Evolutionary conservation across 2,888 invertebrate species (phyloP), one percentile per base, ranked within the genome.

Genomic region (Pollenia griseotomentosa): DNA sequence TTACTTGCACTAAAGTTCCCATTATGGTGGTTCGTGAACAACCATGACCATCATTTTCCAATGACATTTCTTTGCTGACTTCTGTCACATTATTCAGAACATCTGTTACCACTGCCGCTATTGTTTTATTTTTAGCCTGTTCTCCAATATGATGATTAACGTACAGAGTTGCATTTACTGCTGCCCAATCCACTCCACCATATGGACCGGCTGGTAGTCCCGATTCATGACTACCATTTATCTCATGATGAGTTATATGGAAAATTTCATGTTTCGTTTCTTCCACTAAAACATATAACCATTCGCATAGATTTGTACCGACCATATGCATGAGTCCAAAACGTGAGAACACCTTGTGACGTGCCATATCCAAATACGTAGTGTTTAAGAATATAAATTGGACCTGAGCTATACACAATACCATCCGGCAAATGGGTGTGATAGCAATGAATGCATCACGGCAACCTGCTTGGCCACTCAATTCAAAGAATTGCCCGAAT

Each of bases 321-420:
- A 98, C 88, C 97, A 93, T 94, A 92, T 99, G 98, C 98, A 98
- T 98, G 59, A 98, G 95, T 9, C 98, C 98, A 90, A 98, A 97
- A 89, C 97, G 95, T 23, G 97, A 97, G 73, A 97, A 94, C 65
- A 96, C 95, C 91, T 96, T 96, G 91, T 96, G 95, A 65, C 94
- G 94, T 23, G 95, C 95, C 90, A 96, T 94, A 88, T 95, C 95
- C 90, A 96, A 94, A 91, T 95, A 95, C 93, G 97, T 97, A 89
- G 97, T 97, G 91, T 98, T 98, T 57, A 98, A 95, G 92, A 98
- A 98, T 90, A 98, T 97, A 93, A 98, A 98, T 93, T 98, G 98
- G 94, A 98, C 97, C 94, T 98, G 98, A 63, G 96, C 95, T 86
- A 98, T 96, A 82, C 97, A 97, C 90, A 98, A 95, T 16, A 96